Conservation (phyloP, 2,888 invertebrate genomes). For the Callimorpha dominula region DNA sequence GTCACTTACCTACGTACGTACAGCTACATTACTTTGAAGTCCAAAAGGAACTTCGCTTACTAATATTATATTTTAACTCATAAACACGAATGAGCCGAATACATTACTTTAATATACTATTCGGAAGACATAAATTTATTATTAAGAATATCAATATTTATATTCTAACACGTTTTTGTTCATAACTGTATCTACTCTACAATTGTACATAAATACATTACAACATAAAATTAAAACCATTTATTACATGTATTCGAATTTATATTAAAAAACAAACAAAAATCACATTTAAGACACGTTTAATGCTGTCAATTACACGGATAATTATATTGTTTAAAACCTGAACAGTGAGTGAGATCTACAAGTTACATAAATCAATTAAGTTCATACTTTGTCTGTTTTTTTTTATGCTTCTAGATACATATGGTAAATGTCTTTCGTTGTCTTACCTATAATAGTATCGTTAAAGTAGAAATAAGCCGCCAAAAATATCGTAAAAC, state of each 20-base stretch:
- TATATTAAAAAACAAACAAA: not conserved
- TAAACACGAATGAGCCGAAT: constrained; percentile 76
- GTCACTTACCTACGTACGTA: constrained; percentile 73
- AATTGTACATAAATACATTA: too few species aligned
- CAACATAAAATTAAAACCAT: not conserved
- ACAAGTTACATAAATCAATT: not conserved
- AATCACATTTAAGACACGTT: not conserved
- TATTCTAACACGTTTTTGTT: constrained; percentile 57
- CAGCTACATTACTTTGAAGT: constrained; percentile 67
- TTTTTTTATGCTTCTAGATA: constrained; percentile 3
- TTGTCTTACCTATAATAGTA: constrained; percentile 33
- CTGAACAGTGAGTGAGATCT: not conserved
- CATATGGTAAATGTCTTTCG: constrained; percentile 25
- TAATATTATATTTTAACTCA: constrained; percentile 62
- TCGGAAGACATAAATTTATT: constrained; percentile 85
- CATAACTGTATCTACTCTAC: constrained; percentile 9
- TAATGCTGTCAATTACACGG: not conserved
- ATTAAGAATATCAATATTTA: constrained; percentile 66
- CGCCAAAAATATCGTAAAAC: not conserved
- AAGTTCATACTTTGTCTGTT: not conserved
- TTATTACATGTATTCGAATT: not conserved
- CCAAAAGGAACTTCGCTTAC: constrained; percentile 75
- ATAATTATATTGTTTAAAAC: too few species aligned
- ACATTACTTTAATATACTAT: constrained; percentile 76
- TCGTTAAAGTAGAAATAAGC: constrained; percentile 3